Evolutionary conservation across 2,888 invertebrate genomes (phyloP), one percentile per base, ranked within the genome.

Genomic region (Smittia sp.): DNA sequence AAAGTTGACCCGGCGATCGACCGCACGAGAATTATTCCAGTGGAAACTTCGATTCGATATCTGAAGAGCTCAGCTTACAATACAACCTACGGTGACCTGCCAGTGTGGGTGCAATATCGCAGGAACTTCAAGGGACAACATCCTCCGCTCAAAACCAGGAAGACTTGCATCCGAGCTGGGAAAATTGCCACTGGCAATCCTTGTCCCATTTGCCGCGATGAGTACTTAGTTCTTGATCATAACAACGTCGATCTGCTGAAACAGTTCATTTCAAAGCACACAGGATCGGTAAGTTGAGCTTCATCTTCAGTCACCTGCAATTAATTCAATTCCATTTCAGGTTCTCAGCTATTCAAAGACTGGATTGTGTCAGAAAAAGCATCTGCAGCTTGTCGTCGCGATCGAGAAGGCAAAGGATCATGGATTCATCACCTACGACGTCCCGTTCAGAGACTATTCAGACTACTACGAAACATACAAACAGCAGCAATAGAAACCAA

Each of bases 141-240:
- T 78, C 86, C 92, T 15, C 94, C 95, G 0, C 83, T 80, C n/a
- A 90, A 89, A 80, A 96, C 96, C 0, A 87, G 97, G 75, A 88
- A 87, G 81, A 90, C 89, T 65, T 98, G 98, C 81, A 89, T 96
- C 76, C 90, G 94, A 77, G 84, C 84, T 74, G 90, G 89, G 1
- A 79, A 86, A 41, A 87, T 96, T 77, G 79, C 88, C 0, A 92
- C 93, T 1, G 94, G 94, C 27, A 97, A 90, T 81, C 96, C 98
- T 0, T 98, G 98, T 79, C 97, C 97, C 0, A 90, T 98, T 78
- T 98, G 98, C 79, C 86, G 98, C 72, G 98, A 98, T 80, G 95
- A 97, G 81, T 97, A 93, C 82, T 84, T 98, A 74, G 88, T 96
- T 11, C 79, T 97, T 22, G 89, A 96, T 81, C 89, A 94, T 77